Percentiles rank a stretch among this genome's conserved stretches.
These are phyloP conservation scores for Leptopilina drosophilae DNA, from an alignment of 2,888 invertebrate genomes.

Conservation along the genomic window DNA sequence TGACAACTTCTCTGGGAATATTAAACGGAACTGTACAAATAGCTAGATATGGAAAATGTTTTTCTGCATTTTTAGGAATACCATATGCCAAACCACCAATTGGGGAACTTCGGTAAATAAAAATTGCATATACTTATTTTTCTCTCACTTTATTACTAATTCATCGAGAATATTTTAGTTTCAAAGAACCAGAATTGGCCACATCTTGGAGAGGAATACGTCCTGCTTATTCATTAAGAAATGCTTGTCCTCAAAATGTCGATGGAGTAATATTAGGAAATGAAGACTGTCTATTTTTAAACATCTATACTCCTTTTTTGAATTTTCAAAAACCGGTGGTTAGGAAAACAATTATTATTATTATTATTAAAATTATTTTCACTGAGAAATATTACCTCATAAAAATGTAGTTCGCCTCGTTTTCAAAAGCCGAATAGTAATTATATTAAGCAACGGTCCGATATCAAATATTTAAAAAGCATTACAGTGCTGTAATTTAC, in stretches of 20 bases:
- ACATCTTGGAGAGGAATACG: slow-evolving; percentile 46
- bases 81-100: slow-evolving; percentile 75
- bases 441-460: too few relatives aligned
- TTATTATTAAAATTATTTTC: not conserved
- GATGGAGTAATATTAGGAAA: not conserved
- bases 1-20: slow-evolving; percentile 68
- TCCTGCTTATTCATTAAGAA: slow-evolving; percentile 38
- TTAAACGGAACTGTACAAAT: slow-evolving; percentile 65
- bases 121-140: not conserved
- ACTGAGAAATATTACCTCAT: too few relatives aligned
- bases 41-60: slow-evolving; percentile 64
- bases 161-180: not conserved
- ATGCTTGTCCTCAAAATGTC: slow-evolving; percentile 43
- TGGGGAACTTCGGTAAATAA: slow-evolving; percentile 74
- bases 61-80: slow-evolving; percentile 71
- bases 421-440: too few relatives aligned
- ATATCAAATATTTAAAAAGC: too few relatives aligned
- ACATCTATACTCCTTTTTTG: slow-evolving; percentile 48
- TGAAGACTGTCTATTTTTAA: slow-evolving; percentile 46
- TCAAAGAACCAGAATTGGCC: not conserved
- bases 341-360: not conserved
- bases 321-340: not conserved
- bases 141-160: too few relatives aligned
- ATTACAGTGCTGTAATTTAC: too few relatives aligned
- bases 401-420: too few relatives aligned